phyloP scores from a whole-genome alignment of 2,888 invertebrate species.

The Chymomyza amoena region DNA sequence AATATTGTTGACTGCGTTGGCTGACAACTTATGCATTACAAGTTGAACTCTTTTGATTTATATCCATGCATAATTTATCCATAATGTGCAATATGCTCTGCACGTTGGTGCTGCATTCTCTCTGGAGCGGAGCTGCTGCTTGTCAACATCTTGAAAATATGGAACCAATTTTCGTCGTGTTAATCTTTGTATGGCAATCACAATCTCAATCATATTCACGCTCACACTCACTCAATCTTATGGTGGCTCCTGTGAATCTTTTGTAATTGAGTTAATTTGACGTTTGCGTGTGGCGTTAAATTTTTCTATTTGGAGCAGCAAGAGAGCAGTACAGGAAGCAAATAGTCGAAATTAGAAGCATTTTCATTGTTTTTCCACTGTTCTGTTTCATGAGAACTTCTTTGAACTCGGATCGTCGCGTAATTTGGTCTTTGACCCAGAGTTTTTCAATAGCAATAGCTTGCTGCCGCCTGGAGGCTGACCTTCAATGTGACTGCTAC shows the following conservation, averaged over 20 bases:
- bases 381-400: slow-evolving; percentile 44
- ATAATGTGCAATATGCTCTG: slow-evolving; percentile 29
- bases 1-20: slow-evolving; percentile 49
- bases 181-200: not conserved
- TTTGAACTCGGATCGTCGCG: not conserved
- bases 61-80: slow-evolving; percentile 57
- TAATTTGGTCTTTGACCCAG: slow-evolving; percentile 19
- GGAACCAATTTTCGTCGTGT: not conserved
- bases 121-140: slow-evolving; percentile 39
- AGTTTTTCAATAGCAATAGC: slow-evolving; percentile 9
- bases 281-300: slow-evolving; percentile 59
- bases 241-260: slow-evolving; percentile 1
- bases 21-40: slow-evolving; percentile 22
- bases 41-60: slow-evolving; percentile 60
- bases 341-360: slow-evolving; percentile 39
- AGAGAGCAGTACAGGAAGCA: slow-evolving; percentile 25
- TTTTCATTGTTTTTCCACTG: slow-evolving; percentile 49
- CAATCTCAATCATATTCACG: not conserved
- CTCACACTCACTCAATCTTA: slow-evolving; percentile 2
- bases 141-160: slow-evolving; percentile 51
- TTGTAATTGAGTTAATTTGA: slow-evolving; percentile 53
- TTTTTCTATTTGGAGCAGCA: slow-evolving; percentile 67
- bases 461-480: slow-evolving; percentile 1
- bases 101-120: slow-evolving; percentile 19
- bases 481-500: slow-evolving; percentile 47